These are phyloP conservation scores for Propithecus perrieri DNA, from an alignment of 2,797 vertebrate species.

Conservation along the genomic window DNA sequence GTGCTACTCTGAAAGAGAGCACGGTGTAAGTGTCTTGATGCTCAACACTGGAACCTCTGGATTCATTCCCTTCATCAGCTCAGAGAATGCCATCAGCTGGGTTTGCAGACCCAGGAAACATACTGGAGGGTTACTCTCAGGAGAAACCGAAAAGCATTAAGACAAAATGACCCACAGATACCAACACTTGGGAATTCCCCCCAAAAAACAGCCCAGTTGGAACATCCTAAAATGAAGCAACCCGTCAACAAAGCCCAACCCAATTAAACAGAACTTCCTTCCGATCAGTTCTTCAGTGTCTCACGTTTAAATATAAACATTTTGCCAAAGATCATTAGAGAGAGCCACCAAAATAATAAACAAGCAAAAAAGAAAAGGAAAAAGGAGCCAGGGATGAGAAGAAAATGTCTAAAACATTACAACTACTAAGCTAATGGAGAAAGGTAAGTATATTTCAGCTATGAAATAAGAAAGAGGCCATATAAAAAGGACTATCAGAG, in stretches of 20 bases:
- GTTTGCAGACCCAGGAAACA: not conserved
- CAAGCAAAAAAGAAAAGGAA: not conserved
- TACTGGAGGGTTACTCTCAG: not conserved
- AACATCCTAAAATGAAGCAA: not conserved
- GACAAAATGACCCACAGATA: not conserved
- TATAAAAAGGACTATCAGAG: not conserved
- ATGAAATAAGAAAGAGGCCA: not conserved
- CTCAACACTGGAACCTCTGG: not conserved
- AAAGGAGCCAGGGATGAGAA: not conserved
- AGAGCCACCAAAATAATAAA: not conserved
- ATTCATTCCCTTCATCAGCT: not conserved
- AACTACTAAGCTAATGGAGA: not conserved
- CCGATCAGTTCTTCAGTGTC: not conserved
- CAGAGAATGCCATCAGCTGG: not conserved
- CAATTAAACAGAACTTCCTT: not conserved
- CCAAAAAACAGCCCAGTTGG: not conserved
- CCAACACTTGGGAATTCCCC: not conserved
- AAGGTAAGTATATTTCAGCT: not conserved
- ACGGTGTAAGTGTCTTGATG: not conserved
- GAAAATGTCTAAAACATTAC: not conserved
- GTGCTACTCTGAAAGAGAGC: not conserved
- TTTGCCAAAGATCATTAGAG: not conserved
- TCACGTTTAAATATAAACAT: not conserved
- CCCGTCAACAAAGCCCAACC: not conserved
- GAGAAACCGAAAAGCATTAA: not conserved